phyloP scores from a whole-genome alignment of 2,797 vertebrate species.

The Amblyraja radiata region DNA sequence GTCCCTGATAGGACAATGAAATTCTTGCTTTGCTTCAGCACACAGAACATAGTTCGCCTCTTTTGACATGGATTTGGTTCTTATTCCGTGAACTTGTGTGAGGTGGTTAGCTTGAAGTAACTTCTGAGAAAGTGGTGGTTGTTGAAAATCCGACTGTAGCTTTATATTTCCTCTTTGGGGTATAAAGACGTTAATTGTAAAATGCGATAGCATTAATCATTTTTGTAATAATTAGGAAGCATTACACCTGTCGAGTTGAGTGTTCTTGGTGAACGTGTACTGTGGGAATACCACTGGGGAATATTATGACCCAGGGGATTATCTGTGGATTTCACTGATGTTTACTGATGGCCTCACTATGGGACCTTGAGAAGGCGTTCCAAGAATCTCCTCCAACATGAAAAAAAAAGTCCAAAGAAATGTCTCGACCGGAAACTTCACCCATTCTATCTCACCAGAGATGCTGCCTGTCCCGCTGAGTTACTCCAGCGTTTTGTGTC shows the following conservation, averaged over 20 bases:
- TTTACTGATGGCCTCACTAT: neutral
- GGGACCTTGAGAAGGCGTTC: neutral
- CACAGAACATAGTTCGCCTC: neutral
- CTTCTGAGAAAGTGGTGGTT: neutral
- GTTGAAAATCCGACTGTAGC: neutral
- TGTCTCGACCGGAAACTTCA: no score
- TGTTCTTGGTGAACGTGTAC: no score
- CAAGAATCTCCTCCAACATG: neutral
- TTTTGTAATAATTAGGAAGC: neutral
- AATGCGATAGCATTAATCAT: neutral
- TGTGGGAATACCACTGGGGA: neutral
- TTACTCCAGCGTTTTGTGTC: no score
- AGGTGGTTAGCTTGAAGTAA: neutral
- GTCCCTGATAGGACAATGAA: no score
- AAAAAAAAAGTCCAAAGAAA: neutral
- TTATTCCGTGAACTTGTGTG: neutral
- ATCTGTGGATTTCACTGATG: no score
- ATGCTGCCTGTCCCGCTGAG: no score
- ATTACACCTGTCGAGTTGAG: neutral
- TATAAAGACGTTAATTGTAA: neutral
- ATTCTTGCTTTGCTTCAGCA: no score
- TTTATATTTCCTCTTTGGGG: constrained; percentile 13
- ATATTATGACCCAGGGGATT: neutral
- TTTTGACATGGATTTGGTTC: neutral
- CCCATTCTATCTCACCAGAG: no score